Conservation (phyloP, 2,888 invertebrate species). For the Pseudolycoriella hygida region DNA sequence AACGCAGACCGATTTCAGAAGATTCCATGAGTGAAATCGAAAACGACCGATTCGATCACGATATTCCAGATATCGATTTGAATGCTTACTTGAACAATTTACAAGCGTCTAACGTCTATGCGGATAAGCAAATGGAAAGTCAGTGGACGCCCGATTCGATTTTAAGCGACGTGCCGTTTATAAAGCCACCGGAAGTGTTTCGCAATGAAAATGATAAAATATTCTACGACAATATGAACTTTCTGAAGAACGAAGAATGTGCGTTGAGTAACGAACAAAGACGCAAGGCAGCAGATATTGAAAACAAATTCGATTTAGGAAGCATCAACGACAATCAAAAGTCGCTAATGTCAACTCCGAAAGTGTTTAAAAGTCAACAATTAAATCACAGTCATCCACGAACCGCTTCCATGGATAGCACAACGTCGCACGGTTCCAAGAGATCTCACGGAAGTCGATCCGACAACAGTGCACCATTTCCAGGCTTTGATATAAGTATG, state of each 20-base stretch:
- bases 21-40: conserved; percentile 51
- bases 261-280: not conserved
- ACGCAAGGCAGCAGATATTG: not conserved
- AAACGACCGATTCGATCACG: conserved; percentile 35
- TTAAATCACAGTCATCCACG: conserved; percentile 14
- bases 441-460: not conserved
- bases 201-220: conserved; percentile 25
- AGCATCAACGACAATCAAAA: not conserved
- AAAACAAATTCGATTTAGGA: not conserved
- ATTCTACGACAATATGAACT: conserved; percentile 27
- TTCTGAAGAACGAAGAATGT: conserved; percentile 11
- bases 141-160: conserved; percentile 5
- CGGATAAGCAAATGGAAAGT: conserved; percentile 20
- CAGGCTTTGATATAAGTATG: conserved; percentile 15
- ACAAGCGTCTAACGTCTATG: conserved; percentile 33
- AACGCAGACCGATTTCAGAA: conserved; percentile 56
- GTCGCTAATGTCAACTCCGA: conserved; percentile 6
- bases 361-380: conserved; percentile 14
- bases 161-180: conserved; percentile 15
- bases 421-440: conserved; percentile 2
- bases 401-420: conserved; percentile 13
- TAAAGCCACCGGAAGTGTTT: conserved; percentile 27
- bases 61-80: conserved; percentile 42
- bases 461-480: conserved; percentile 13
- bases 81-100: conserved; percentile 40